Conservation (phyloP, 2,797 vertebrate genomes). For the Epinephelus awoara region DNA sequence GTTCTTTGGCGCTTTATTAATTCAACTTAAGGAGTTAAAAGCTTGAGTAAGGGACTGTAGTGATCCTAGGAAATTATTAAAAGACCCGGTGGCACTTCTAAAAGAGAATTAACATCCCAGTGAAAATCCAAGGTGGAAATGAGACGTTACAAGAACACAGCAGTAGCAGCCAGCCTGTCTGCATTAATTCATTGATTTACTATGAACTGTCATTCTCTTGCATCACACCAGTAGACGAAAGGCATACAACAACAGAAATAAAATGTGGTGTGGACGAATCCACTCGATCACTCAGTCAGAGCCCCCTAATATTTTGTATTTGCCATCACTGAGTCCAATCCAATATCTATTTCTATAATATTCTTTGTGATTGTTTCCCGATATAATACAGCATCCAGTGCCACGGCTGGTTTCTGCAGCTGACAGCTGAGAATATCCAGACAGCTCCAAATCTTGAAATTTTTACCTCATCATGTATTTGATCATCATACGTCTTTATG, state of each 20-base stretch:
- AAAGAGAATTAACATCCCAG: not conserved
- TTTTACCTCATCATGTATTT: slow-evolving; percentile 9
- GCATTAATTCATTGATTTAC: slow-evolving; percentile 7
- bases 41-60: not conserved
- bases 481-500: not conserved
- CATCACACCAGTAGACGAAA: slow-evolving; percentile 15
- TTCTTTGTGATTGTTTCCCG: not conserved
- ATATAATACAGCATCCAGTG: not conserved
- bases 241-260: not conserved
- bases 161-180: not conserved
- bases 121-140: not conserved
- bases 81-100: not conserved
- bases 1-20: not conserved
- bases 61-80: not conserved
- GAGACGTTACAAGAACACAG: not conserved
- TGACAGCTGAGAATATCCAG: slow-evolving; percentile 10
- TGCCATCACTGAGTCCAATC: not conserved
- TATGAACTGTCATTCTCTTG: slow-evolving; percentile 23
- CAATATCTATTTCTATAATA: not conserved
- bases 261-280: slow-evolving; percentile 4
- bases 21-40: not conserved
- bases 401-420: not conserved
- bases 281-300: not conserved
- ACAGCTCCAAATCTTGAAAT: slow-evolving; percentile 1
- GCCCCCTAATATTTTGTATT: not conserved